A percentile compares a stretch with the other conserved stretches of the same genome.
Evolutionary conservation across 2,113 vertebrate genomes (phyloP).

Genomic region (Nycticryphes semicollaris): DNA sequence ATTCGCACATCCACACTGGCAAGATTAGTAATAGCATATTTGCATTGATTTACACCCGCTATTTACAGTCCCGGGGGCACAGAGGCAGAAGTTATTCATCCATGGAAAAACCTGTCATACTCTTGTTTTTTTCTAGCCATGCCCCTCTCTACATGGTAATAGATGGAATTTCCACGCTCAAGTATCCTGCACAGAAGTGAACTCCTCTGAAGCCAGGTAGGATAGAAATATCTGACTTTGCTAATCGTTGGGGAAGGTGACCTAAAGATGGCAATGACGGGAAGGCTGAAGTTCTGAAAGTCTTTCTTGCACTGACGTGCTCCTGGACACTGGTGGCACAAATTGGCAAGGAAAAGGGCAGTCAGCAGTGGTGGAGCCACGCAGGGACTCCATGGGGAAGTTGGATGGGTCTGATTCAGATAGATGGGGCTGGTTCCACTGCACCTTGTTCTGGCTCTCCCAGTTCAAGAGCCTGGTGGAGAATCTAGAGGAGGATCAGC

Average conservation of each 20-base stretch:
- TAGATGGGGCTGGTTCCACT: neutral
- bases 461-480: accelerated
- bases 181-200: neutral
- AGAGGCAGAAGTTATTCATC: neutral
- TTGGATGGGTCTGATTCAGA: neutral
- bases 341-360: neutral
- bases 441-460: neutral
- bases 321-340: neutral
- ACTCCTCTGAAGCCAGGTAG: neutral
- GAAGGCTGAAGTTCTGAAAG: neutral
- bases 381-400: accelerated
- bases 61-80: slow-evolving; percentile 16
- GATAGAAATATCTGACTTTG: neutral
- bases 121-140: neutral
- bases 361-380: neutral
- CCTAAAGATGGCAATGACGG: neutral
- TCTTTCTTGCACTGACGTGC: neutral
- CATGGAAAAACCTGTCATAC: neutral
- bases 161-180: neutral
- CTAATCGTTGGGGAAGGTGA: neutral
- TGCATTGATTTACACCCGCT: neutral
- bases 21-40: neutral
- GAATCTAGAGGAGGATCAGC: neutral
- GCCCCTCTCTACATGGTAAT: neutral
- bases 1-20: slow-evolving; percentile 1